A percentile compares a stretch with the other conserved stretches of the same genome.
Conservation (phyloP, 2,888 invertebrate genomes). For the Hesperia comma region DNA sequence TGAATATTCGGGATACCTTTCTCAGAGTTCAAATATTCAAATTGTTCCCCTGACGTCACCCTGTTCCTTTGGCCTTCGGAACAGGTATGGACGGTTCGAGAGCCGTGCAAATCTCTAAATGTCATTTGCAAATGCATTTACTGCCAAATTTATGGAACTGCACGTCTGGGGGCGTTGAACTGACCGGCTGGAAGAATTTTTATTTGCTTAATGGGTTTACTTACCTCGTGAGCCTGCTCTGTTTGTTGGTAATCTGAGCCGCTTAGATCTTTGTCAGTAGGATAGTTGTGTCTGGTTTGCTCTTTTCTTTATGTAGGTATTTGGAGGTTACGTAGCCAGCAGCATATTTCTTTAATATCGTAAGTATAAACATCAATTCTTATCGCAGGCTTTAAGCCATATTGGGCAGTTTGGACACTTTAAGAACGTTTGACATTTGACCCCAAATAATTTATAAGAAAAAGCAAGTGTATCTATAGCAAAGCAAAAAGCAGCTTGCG, state of each 20-base stretch:
- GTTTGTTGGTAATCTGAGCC: slow-evolving; percentile 14
- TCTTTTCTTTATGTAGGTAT: neutral
- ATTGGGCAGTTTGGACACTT: too few relatives aligned
- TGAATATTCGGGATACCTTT: neutral
- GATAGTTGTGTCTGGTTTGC: neutral
- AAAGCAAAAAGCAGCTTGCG: too few relatives aligned
- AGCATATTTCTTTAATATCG: too few relatives aligned
- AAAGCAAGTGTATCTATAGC: too few relatives aligned
- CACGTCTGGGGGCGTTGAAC: slow-evolving; percentile 5
- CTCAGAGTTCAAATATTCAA: neutral
- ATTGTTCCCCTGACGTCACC: slow-evolving; percentile 22
- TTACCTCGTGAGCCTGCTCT: slow-evolving; percentile 1
- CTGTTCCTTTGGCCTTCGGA: slow-evolving; percentile 2
- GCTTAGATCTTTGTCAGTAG: neutral
- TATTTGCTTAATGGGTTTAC: slow-evolving; percentile 24
- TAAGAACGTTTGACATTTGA: too few relatives aligned
- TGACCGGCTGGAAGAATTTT: slow-evolving; percentile 9
- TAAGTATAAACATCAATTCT: too few relatives aligned
- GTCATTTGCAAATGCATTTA: slow-evolving; percentile 45
- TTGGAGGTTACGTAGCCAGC: too few relatives aligned
- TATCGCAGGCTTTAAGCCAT: too few relatives aligned
- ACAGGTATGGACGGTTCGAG: slow-evolving; percentile 36
- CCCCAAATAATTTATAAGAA: too few relatives aligned
- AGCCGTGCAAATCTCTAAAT: slow-evolving; percentile 52
- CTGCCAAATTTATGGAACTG: slow-evolving; percentile 26